These are phyloP conservation scores for Passer montanus DNA, from an alignment of 2,113 vertebrate genomes.

Conservation along the genomic window DNA sequence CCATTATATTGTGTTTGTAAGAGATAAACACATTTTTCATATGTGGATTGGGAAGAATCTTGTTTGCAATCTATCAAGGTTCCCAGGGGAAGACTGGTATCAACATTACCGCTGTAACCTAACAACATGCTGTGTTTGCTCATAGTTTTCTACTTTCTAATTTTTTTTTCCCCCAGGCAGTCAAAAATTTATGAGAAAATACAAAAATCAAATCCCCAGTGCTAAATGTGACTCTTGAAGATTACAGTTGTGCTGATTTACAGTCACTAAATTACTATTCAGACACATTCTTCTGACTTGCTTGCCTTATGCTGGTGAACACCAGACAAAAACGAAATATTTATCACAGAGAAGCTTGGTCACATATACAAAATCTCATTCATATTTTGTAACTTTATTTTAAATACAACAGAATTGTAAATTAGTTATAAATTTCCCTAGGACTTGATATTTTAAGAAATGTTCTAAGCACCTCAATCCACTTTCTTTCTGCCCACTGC, in stretches of 20 bases:
- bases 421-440: not conserved
- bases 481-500: not conserved
- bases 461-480: not conserved
- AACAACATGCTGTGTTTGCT: not conserved
- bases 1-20: not conserved
- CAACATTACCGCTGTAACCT: not conserved
- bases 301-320: not conserved
- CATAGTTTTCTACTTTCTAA: not conserved
- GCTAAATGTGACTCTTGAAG: not conserved
- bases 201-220: constrained; percentile 12
- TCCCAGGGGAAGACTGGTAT: not conserved
- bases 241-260: not conserved
- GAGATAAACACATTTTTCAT: not conserved
- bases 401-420: not conserved
- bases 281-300: not conserved
- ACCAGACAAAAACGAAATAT: not conserved
- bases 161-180: not conserved
- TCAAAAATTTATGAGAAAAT: not conserved
- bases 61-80: not conserved
- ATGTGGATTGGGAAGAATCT: not conserved
- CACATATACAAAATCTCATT: not conserved
- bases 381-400: not conserved
- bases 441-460: not conserved
- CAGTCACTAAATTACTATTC: not conserved
- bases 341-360: not conserved